Conservation (phyloP, 2,888 invertebrate genomes). For the Thereva unica region DNA sequence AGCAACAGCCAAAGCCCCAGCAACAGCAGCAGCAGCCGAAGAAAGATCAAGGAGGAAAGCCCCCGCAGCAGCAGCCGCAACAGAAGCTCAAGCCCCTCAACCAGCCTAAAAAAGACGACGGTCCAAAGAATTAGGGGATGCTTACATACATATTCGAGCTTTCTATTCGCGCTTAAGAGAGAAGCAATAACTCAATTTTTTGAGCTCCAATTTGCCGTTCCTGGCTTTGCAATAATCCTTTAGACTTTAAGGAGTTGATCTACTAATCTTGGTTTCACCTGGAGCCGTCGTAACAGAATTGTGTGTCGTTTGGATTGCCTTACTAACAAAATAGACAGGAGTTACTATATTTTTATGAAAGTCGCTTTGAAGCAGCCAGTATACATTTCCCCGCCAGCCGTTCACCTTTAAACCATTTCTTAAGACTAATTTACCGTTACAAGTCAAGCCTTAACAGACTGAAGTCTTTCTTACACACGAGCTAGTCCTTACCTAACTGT, state of each 20-base stretch:
- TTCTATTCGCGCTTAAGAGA: slow-evolving; percentile 5
- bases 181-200: slow-evolving; percentile 9
- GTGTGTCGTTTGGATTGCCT: slow-evolving; percentile 27
- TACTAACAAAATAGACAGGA: slow-evolving; percentile 19
- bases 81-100: slow-evolving; percentile 13
- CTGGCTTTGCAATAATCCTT: slow-evolving; percentile 8
- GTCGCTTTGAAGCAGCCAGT: too few species aligned
- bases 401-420: slow-evolving; percentile 18
- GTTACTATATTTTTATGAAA: slow-evolving; percentile 6
- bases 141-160: background rate
- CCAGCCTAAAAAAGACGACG: slow-evolving; percentile 13
- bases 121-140: slow-evolving; percentile 5
- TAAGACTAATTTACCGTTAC: slow-evolving; percentile 14
- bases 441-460: slow-evolving; percentile 16
- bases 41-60: background rate
- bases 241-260: slow-evolving; percentile 11
- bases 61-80: slow-evolving; percentile 11
- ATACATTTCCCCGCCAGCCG: slow-evolving; percentile 1
- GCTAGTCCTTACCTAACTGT: slow-evolving; percentile 31
- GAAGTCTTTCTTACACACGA: slow-evolving; percentile 5
- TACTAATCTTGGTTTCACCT: slow-evolving; percentile 12
- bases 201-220: background rate
- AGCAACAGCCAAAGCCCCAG: slow-evolving; percentile 8
- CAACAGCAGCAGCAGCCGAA: slow-evolving; percentile 10
- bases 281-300: slow-evolving; percentile 7